Percentiles rank a stretch among this genome's conserved stretches.
These are phyloP conservation scores for Leptodirus hochenwartii DNA, from an alignment of 2,888 invertebrate species.

Conservation along the genomic window DNA sequence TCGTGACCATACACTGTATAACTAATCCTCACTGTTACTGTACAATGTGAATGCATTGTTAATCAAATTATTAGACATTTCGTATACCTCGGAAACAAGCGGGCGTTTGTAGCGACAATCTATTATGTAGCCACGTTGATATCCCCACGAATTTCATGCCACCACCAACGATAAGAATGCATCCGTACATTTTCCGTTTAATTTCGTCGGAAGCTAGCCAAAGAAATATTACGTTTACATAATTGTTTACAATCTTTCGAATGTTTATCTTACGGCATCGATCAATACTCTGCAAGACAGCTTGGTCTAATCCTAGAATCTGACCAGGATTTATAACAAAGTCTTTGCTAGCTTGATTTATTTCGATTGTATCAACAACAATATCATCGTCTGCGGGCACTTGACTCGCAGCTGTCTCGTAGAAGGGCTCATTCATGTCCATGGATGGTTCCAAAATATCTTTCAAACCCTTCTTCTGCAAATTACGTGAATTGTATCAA, in stretches of 20 bases:
- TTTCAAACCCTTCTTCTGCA: too few species aligned
- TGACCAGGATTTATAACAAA: conserved; percentile 58
- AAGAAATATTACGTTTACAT: too few species aligned
- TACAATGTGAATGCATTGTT: too few species aligned
- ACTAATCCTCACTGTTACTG: too few species aligned
- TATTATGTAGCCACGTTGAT: conserved; percentile 73
- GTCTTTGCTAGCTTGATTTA: conserved; percentile 32
- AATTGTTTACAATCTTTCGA: conserved; percentile 2
- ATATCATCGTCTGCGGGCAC: too few species aligned
- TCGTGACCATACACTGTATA: too few species aligned
- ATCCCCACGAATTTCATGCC: conserved; percentile 77
- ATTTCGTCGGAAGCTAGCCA: conserved; percentile 66
- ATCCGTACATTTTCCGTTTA: conserved; percentile 86
- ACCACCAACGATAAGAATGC: conserved; percentile 80
- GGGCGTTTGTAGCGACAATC: conserved; percentile 67
- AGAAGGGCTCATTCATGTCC: too few species aligned
- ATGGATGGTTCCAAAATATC: conserved; percentile 35
- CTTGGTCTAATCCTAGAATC: conserved; percentile 75
- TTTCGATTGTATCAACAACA: conserved; percentile 46
- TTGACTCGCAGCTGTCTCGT: too few species aligned
- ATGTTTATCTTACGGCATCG: conserved; percentile 45
- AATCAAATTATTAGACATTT: too few species aligned
- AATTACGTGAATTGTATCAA: too few species aligned
- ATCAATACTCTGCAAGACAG: conserved; percentile 81
- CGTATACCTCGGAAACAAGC: conserved; percentile 61